Conservation (phyloP, 2,113 vertebrate species). For the Saguinus imperator region DNA sequence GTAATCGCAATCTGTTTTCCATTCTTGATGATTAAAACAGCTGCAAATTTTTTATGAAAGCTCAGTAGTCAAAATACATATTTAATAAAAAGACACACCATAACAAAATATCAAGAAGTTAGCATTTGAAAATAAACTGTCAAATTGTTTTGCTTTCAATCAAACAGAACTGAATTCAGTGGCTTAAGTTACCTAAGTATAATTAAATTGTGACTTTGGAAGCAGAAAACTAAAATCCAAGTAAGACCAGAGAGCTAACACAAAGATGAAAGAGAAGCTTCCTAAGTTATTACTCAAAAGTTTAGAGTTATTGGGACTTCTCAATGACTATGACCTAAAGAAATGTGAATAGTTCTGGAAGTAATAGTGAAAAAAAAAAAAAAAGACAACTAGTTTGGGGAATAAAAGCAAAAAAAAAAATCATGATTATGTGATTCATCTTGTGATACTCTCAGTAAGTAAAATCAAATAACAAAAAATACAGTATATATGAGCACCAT, state of each 20-base stretch:
- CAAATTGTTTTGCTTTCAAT: slow-evolving; percentile 61
- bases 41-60: slow-evolving; percentile 64
- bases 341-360: slow-evolving; percentile 5
- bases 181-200: slow-evolving; percentile 56
- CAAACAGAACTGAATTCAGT: slow-evolving; percentile 71
- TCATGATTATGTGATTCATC: slow-evolving; percentile 59
- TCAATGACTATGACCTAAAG: slow-evolving; percentile 1
- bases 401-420: slow-evolving; percentile 22
- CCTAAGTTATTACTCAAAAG: slow-evolving; percentile 25
- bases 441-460: slow-evolving; percentile 25
- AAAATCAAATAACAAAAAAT: slow-evolving; percentile 51
- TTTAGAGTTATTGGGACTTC: slow-evolving; percentile 15
- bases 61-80: slow-evolving; percentile 85
- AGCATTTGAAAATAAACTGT: slow-evolving; percentile 72
- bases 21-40: slow-evolving; percentile 61
- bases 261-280: background rate
- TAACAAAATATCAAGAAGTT: slow-evolving; percentile 74
- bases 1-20: slow-evolving; percentile 43
- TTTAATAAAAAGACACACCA: slow-evolving; percentile 80
- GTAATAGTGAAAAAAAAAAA: slow-evolving; percentile 9
- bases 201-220: background rate
- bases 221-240: slow-evolving; percentile 56
- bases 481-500: slow-evolving; percentile 74
- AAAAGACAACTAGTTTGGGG: background rate
- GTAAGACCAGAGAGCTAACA: slow-evolving; percentile 3